Conservation (phyloP, 1,140 invertebrate species). For the Zelostemma sp. region DNA sequence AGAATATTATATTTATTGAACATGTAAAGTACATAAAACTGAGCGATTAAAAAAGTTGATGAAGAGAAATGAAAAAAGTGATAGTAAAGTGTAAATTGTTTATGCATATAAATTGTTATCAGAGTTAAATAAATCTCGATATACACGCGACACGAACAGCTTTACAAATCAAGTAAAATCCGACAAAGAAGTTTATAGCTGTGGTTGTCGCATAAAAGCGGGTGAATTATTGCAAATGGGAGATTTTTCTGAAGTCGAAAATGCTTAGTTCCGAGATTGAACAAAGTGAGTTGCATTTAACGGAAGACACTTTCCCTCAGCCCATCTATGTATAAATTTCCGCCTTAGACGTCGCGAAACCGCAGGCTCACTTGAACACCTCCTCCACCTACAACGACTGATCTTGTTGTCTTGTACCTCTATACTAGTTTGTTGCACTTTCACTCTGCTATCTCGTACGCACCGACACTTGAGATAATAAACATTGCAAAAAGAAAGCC, state of each 20-base stretch:
- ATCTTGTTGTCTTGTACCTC: slow-evolving; percentile 14
- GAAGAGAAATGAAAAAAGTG: too few species aligned
- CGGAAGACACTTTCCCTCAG: slow-evolving; percentile 55
- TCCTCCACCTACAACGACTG: slow-evolving; percentile 49
- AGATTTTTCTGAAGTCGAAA: slow-evolving; percentile 1
- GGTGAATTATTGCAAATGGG: slow-evolving; percentile 4
- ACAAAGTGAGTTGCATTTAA: slow-evolving; percentile 26
- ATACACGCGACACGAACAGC: slow-evolving; percentile 9
- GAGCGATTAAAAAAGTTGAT: too few species aligned
- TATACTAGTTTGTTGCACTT: slow-evolving; percentile 52
- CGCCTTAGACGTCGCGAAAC: slow-evolving; percentile 52
- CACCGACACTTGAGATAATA: slow-evolving; percentile 50
- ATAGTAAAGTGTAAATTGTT: background rate
- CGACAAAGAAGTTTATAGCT: slow-evolving; percentile 12
- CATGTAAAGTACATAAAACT: too few species aligned
- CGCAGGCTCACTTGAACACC: slow-evolving; percentile 29
- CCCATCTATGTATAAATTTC: slow-evolving; percentile 55
- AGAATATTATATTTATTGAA: too few species aligned
- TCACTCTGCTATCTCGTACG: slow-evolving; percentile 50
- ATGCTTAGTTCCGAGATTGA: background rate
- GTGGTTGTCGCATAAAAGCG: slow-evolving; percentile 12
- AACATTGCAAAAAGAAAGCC: slow-evolving; percentile 48
- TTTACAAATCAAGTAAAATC: slow-evolving; percentile 2
- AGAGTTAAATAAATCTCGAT: slow-evolving; percentile 23
- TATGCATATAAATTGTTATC: slow-evolving; percentile 16